Base-by-base conservation (phyloP, 2,797 vertebrate genomes). In the Hybognathus amarus region DNA sequence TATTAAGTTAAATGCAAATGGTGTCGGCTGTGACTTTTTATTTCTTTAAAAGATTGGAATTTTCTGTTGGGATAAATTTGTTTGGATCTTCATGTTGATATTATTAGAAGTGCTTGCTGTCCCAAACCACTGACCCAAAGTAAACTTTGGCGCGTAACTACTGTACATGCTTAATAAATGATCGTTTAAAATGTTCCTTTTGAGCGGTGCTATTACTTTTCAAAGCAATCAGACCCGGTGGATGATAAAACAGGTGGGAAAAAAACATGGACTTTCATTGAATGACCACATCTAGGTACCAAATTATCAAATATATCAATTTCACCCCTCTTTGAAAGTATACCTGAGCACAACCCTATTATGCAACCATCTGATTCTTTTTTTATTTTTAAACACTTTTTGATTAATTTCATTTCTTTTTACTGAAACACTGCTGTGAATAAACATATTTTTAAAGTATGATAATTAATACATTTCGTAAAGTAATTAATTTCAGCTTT, bases 251-350 rank as follows among this genome's bases (percentile, higher is more conserved):
- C 18, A 22, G 27, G 17, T 9, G 20, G 1, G 38, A 40, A 66
- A 40, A 40, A 73, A 27, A 50, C 59, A 61, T 27, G 24, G n/a
- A 61, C 6, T 7, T 52, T 38, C 1, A 75, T 17, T 24, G 33
- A 75, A 75, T 18, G 52, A 75, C 52, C 40, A 75, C 12, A 56
- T 59, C 22, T 74, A 54, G 70, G 17, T 10, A 52, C 50, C 20
- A 76, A 12, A 33, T 18, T 6, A 52, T 52, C 50, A 61, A 4
- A 33, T 30, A 56, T 33, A 75, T 15, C 52, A 36, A 22, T 15
- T 33, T 9, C 30, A 38, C 33, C 30, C 24, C n/a, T 3, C 0
- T 52, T 74, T 36, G 11, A 74, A 74, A 33, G 2, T 2, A 52
- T 17, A 22, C 24, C 8, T 18, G 17, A 27, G 10, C 71, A 74